These are phyloP conservation scores for Drosophila emarginata DNA, from an alignment of 2,888 invertebrate species.

Conservation along the genomic window DNA sequence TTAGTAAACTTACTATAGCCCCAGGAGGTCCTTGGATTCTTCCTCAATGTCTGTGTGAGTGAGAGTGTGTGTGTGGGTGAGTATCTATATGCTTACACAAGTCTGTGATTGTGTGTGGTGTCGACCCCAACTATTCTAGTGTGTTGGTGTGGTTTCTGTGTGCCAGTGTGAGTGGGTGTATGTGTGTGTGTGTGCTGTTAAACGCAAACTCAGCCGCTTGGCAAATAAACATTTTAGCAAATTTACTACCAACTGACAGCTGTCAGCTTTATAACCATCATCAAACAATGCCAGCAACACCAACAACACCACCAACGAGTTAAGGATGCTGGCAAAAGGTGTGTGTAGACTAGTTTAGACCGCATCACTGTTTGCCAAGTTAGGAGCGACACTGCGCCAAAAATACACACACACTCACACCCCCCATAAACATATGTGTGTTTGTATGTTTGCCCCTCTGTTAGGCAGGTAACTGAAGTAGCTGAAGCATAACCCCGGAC, in stretches of 20 bases:
- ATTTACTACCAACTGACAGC: slow-evolving; percentile 79
- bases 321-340: slow-evolving; percentile 54
- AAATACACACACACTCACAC: slow-evolving; percentile 48
- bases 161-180: slow-evolving; percentile 14
- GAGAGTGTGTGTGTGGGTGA: slow-evolving; percentile 28
- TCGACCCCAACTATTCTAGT: slow-evolving; percentile 55
- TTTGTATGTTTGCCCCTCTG: neutral
- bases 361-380: slow-evolving; percentile 62
- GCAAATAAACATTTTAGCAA: slow-evolving; percentile 77
- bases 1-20: slow-evolving; percentile 52
- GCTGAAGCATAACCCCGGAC: slow-evolving; percentile 21
- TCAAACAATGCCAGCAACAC: slow-evolving; percentile 64
- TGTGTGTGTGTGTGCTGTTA: slow-evolving; percentile 54
- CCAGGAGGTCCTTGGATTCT: slow-evolving; percentile 30
- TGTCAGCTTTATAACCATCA: slow-evolving; percentile 78
- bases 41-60: neutral
- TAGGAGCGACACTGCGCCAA: slow-evolving; percentile 35
- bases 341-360: slow-evolving; percentile 42
- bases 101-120: slow-evolving; percentile 54
- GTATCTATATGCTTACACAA: slow-evolving; percentile 45
- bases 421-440: slow-evolving; percentile 3
- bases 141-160: slow-evolving; percentile 27
- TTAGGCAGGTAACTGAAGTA: slow-evolving; percentile 48
- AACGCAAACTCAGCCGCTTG: slow-evolving; percentile 75
- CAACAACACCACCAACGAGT: slow-evolving; percentile 22